Evolutionary conservation across 2,888 invertebrate species (phyloP), one percentile per base, ranked within the genome.

Genomic region (Mythimna pallens): DNA sequence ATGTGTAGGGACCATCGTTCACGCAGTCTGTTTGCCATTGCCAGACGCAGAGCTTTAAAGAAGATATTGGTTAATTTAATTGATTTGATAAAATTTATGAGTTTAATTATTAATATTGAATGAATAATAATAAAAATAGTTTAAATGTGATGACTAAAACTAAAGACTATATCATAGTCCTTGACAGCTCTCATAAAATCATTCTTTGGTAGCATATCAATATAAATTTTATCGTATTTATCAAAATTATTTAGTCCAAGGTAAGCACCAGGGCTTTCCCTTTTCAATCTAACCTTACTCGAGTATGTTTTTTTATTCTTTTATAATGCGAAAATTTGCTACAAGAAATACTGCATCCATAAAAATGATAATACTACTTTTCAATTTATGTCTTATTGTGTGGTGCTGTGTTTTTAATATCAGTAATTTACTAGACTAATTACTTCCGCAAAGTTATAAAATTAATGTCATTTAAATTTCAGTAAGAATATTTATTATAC

Each of bases 21-120:
- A 58, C 70, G 47, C 81, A 82, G 20, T 72, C 62, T 0, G 79
- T 79, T n/a, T 82, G 70, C 0, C 20, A 5, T 2, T 79, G 63
- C 76, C 76, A 79, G 50, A 76, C 81, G 3, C 81, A 82, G 3
- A 65, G 40, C 81, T 82, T 30, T 10, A 34, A 54, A 2, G 2
- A 1, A 73, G 6, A 66, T 0, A 0, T 14, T n/a, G 4, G 7
- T 58, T 30, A 12, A n/a, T 25, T 10, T 9, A 0, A 20, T 50
- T 50, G 50, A 7, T 50, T 20, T 50, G 20, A 20, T 50, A 20
- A 50, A 20, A 17, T 47, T 17, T 5, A 47, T 47, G 47, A 50
- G 20, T 50, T 50, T 20, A 50, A 20, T 50, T 6, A 8, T 50
- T 47, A 17, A 43, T 12, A 40, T 43, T 43, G 43, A 43, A 14